These are phyloP conservation scores for Pseudomyrmex concolor DNA, from an alignment of 1,140 invertebrate species.

Conservation along the genomic window DNA sequence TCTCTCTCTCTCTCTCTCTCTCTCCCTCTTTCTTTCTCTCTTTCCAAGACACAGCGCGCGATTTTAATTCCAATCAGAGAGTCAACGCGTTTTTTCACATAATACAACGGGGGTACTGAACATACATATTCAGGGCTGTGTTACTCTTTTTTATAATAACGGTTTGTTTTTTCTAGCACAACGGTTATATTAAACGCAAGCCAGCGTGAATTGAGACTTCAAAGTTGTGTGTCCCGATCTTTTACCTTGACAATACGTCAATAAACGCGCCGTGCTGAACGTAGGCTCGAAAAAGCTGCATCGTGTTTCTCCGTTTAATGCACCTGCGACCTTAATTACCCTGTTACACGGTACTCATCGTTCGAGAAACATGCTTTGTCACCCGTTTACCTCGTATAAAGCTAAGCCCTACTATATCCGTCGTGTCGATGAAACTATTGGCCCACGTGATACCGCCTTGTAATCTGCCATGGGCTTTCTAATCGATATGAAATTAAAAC, in stretches of 20 bases:
- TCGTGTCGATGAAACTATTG: conserved; percentile 66
- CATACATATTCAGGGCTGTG: not conserved
- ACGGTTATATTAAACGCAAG: conserved; percentile 43
- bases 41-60: not conserved
- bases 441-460: conserved; percentile 59
- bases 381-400: conserved; percentile 62
- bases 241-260: conserved; percentile 59
- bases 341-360: conserved; percentile 64
- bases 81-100: no score
- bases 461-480: conserved; percentile 59
- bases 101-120: not conserved
- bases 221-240: conserved; percentile 50
- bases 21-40: no score
- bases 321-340: conserved; percentile 65
- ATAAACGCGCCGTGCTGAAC: conserved; percentile 44
- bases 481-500: conserved; percentile 69
- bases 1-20: no score
- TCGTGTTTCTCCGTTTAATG: conserved; percentile 63
- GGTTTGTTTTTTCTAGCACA: conserved; percentile 22
- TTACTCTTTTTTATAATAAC: conserved; percentile 39
- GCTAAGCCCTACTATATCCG: conserved; percentile 61
- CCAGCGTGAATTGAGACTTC: conserved; percentile 51
- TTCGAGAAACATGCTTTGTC: conserved; percentile 65
- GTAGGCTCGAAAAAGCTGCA: conserved; percentile 61
- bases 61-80: conserved; percentile 1